These are phyloP conservation scores for Tenualosa ilisha DNA, from an alignment of 2,797 vertebrate species.

Conservation along the genomic window DNA sequence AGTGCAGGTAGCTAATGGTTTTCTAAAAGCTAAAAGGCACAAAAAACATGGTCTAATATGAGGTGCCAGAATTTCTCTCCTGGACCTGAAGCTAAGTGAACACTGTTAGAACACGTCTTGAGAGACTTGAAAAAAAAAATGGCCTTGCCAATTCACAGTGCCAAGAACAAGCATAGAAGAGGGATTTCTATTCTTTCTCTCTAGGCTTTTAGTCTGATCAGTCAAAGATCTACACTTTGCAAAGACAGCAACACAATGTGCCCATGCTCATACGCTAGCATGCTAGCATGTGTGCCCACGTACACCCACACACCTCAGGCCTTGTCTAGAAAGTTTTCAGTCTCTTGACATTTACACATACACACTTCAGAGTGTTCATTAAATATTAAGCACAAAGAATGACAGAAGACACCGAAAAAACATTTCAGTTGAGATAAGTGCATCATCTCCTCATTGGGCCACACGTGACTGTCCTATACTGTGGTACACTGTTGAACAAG, in stretches of 20 bases:
- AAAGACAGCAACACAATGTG: too few relatives aligned
- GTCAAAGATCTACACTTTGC: too few relatives aligned
- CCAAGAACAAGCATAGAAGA: conserved; percentile 25
- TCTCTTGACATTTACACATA: not conserved
- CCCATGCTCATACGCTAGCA: not conserved
- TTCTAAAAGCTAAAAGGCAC: too few relatives aligned
- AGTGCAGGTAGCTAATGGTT: not conserved
- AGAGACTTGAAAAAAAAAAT: conserved; percentile 22
- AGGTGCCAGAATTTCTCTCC: not conserved
- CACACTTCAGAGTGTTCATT: not conserved
- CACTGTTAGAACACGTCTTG: conserved; percentile 13
- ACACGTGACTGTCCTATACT: not conserved
- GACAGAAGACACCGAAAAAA: not conserved
- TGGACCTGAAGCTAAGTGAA: conserved; percentile 2
- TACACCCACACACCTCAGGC: not conserved
- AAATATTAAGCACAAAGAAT: not conserved
- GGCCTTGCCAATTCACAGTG: conserved; percentile 27
- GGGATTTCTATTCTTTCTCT: conserved; percentile 4
- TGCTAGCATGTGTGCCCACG: not conserved
- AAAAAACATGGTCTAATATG: not conserved
- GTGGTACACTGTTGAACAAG: not conserved
- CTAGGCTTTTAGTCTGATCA: conserved; percentile 25
- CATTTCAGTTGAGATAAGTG: not conserved
- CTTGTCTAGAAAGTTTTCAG: not conserved
- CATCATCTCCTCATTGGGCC: not conserved